Base-by-base conservation (phyloP, 2,888 invertebrate genomes). In the Iselma pallidipennis region DNA sequence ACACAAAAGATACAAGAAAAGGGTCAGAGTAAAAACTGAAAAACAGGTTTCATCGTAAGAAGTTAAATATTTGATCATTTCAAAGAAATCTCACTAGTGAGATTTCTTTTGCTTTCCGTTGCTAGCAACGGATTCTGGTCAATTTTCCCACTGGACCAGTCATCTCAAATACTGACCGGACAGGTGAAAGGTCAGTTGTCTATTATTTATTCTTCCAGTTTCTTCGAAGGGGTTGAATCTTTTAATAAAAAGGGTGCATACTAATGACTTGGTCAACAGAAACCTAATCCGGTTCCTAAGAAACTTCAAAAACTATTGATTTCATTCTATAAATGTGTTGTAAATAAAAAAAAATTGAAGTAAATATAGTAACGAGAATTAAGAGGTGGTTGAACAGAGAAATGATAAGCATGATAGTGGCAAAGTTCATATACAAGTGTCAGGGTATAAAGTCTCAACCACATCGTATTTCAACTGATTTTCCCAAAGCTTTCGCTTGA, bases 111-210 rank as follows among this genome's bases (percentile, higher is more conserved):
- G n/a, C n/a, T n/a, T n/a, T n/a, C n/a, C n/a, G n/a, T n/a, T n/a
- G n/a, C n/a, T n/a, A n/a, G n/a, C 54, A 61, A 61, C 61, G 61
- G 55, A 63, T 55, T 42, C 31, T 9, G 45, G 12, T 42, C 29
- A 48, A 33, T 57, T 59, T 63, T 63, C 63, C 63, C 63, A 63
- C 63, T 63, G 63, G 63, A 59, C 63, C 63, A 59, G 63, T 62
- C 59, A 56, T 63, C 56, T 51, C 58, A 37, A 9, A 49, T 49
- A 21, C 58, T 29, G 48, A 54, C 56, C 48, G n/a, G 55, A 63
- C 54, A 63, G 61, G 66, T 66, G 59, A 68, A 63, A 71, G 70
- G 70, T 70, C 67, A 66, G 51, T 56, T 52, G 52, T 66, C 58
- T 53, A 59, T 65, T 64, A 66, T 56, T 67, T 61, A 61, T 29